These are phyloP conservation scores for Pachydiplax longipennis DNA, from an alignment of 2,888 invertebrate genomes.

Conservation along the genomic window DNA sequence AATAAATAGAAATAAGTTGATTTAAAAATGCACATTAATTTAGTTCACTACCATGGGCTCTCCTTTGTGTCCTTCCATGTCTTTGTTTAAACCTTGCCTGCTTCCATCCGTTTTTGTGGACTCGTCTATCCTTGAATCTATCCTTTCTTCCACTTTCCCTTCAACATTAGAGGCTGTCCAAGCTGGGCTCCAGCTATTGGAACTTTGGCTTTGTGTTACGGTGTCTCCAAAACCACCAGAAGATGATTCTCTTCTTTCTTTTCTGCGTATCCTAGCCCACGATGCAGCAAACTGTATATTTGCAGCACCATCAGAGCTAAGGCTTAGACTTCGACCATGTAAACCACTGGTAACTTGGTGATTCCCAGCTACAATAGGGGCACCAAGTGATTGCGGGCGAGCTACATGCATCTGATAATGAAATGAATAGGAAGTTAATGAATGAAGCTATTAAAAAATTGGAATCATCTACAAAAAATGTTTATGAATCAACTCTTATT, in stretches of 20 bases:
- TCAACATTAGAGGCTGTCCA: slow-evolving; percentile 6
- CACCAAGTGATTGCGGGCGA: background rate
- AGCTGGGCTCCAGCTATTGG: slow-evolving; percentile 8
- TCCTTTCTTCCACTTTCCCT: background rate
- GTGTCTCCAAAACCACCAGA: slow-evolving; percentile 25
- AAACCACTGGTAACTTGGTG: background rate
- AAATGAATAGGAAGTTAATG: background rate
- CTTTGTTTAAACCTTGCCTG: background rate
- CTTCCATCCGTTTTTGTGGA: background rate
- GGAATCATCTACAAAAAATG: no score
- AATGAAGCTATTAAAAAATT: no score
- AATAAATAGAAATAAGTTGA: background rate
- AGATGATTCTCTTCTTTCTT: background rate
- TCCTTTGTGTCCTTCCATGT: slow-evolving; percentile 24
- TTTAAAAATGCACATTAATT: background rate
- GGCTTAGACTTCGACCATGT: slow-evolving; percentile 23
- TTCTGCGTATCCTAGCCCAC: background rate
- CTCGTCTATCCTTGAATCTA: background rate
- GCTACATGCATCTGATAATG: background rate
- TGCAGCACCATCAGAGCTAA: slow-evolving; percentile 15
- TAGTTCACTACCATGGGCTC: slow-evolving; percentile 44
- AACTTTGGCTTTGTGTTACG: slow-evolving; percentile 13
- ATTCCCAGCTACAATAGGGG: background rate
- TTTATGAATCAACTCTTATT: no score
- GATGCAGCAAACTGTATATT: slow-evolving; percentile 5